Evolutionary conservation across 2,888 invertebrate species (phyloP), one percentile per base, ranked within the genome.

Genomic region (Nemotelus nigrinus): DNA sequence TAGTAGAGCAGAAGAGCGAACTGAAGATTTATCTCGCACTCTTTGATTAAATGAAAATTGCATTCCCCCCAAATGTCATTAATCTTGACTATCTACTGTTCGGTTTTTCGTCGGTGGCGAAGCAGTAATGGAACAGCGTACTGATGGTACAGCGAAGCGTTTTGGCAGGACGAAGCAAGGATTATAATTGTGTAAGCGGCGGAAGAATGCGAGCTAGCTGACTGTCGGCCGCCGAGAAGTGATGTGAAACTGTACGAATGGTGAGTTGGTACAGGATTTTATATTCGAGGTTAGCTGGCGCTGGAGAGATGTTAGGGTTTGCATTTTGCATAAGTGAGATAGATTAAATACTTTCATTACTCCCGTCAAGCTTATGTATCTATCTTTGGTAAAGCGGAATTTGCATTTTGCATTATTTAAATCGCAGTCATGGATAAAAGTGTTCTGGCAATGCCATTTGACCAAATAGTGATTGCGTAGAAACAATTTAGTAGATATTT

Each of bases 1-100:
- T 47, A 65, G 25, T 25, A 25, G 63, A 43, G 43, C 43, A 63
- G 43, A 8, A 63, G 43, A 3, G 70, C 25, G 58, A 25, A 39
- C 45, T 39, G 43, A 68, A 78, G 74, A 77, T 79, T 79, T 79
- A 79, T 79, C 63, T 79, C 68, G 60, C 64, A 77, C 75, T 77
- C 77, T 77, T 79, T 79, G 79, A 79, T 79, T 79, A 79, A 79
- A 79, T 79, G 79, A 79, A 79, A 79, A 77, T 79, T 79, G 79
- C 77, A 79, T 79, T 79, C 74, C 74, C 77, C 79, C 74, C 72
- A 72, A 67, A 77, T 50, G 74, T 79, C 77, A 77, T 79, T 79
- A 79, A 79, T 79, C 79, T 79, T 72, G 64, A 71, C 72, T 78
- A 74, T 78, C 57, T 74, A 63, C 50, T 77, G 58, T 71, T 68